Conservation (phyloP, 1,140 invertebrate genomes). For the Saccostrea echinata region DNA sequence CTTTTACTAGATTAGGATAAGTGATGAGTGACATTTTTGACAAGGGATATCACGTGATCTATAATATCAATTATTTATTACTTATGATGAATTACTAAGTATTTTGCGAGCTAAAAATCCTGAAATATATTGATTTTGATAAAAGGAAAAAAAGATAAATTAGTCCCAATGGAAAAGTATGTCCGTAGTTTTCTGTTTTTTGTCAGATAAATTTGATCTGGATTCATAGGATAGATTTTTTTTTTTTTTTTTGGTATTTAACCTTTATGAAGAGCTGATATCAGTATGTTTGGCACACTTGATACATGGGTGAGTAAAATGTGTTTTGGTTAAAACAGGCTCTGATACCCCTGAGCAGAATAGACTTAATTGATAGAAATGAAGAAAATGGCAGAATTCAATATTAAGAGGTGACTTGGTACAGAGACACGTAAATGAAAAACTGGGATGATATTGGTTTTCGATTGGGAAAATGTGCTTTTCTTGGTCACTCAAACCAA, state of each 20-base stretch:
- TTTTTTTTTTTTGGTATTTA: no score
- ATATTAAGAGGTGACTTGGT: background rate
- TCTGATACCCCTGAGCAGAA: no score
- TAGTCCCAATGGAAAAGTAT: background rate
- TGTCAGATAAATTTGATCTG: background rate
- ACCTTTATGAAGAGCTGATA: no score
- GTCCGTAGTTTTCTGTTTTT: background rate
- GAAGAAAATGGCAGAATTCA: background rate
- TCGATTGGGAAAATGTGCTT: background rate
- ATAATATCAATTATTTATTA: slow-evolving; percentile 11
- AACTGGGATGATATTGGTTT: background rate
- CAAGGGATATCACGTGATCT: background rate
- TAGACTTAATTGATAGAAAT: background rate
- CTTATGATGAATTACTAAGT: background rate
- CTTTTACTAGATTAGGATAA: background rate
- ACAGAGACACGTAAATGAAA: background rate
- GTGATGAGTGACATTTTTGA: background rate
- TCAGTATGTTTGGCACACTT: no score
- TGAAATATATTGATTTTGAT: slow-evolving; percentile 4
- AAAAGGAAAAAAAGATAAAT: background rate
- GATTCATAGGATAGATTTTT: no score
- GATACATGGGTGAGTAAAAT: no score
- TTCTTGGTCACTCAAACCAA: background rate
- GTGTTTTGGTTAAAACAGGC: no score
- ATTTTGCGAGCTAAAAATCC: background rate